Percentiles rank a stretch among this genome's conserved stretches.
phyloP scores from a whole-genome alignment of 2,888 invertebrate genomes.

The Eupithecia vulgata region DNA sequence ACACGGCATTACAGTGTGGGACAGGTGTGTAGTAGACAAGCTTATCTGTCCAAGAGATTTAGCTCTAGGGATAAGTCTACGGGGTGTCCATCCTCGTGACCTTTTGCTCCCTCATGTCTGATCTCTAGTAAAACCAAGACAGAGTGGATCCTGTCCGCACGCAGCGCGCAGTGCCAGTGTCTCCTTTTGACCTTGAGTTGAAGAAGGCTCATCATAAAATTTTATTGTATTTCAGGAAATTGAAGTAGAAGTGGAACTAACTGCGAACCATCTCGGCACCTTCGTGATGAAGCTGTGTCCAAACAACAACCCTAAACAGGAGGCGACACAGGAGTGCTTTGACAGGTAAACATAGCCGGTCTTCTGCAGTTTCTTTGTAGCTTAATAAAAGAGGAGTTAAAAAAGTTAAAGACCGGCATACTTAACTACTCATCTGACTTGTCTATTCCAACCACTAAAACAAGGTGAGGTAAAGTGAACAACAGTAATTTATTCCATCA shows the following conservation, averaged over 20 bases:
- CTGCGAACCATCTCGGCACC: constrained; percentile 94
- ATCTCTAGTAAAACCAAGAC: not conserved
- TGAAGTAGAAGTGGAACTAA: constrained; percentile 93
- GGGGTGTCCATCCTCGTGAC: not conserved
- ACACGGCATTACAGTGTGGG: constrained; percentile 92
- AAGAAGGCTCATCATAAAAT: not conserved
- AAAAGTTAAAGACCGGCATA: not conserved
- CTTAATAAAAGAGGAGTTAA: not conserved
- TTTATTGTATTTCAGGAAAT: constrained; percentile 84
- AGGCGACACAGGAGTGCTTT: constrained; percentile 93
- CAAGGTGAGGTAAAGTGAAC: no score
- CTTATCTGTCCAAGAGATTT: no score
- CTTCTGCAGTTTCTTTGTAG: not conserved
- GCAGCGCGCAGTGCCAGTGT: no score
- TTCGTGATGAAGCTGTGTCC: constrained; percentile 94
- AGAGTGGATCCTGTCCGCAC: not conserved
- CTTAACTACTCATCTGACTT: not conserved
- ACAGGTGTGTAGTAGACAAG: constrained; percentile 81
- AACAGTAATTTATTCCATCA: no score
- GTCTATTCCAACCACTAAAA: no score
- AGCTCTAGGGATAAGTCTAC: not conserved
- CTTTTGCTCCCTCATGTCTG: not conserved
- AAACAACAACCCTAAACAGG: constrained; percentile 90
- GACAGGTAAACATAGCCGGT: constrained; percentile 82
- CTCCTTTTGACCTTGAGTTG: not conserved